Base-by-base conservation (phyloP, 2,113 vertebrate species). In the Promerops cafer region DNA sequence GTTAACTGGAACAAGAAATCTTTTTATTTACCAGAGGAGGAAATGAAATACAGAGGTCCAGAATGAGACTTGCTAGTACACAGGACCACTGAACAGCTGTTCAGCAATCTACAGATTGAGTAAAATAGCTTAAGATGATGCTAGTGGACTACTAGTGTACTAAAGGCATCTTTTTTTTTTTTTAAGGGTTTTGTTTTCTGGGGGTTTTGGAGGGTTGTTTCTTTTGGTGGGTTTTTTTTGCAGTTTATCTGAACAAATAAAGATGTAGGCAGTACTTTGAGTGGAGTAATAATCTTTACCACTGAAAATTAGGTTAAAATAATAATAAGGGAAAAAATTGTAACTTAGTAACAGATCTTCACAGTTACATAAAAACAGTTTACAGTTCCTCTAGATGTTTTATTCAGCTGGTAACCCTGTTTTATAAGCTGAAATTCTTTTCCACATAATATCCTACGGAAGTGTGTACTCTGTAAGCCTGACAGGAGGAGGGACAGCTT, bases 401-500 rank as follows among this genome's bases (percentile, higher is more conserved):
- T 91, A 47, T 83, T 85, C 59, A 83, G 45, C 68, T 93, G 50
- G 40, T 87, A 94, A 91, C 82, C 53, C 81, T 92, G 65, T 84
- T 91, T 53, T 76, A 64, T 89, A 94, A 89, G 72, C 66, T 87
- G 80, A 79, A 93, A 76, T 90, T 92, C 21, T 93, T 92, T 86
- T 84, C 74, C 61, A 66, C 45, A 30, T 95, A 85, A 87, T 89
- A 64, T 76, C 45, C 49, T 35, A 39, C 12, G 37, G 63, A 49
- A 84, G 23, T 16, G 23, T 16, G 31, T 83, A 31, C 47, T 77
- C 42, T 57, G 21, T 69, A 57, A 68, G 57, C 26, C 45, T 84
- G 70, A 40, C 50, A 50, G 64, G 76, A 87, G 76, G 68, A 94
- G 19, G 49, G 54, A 39, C 59, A 82, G 49, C 76, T 86, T 87